A percentile compares a stretch with the other conserved stretches of the same genome.
Evolutionary conservation across 2,888 invertebrate genomes (phyloP).

Genomic region (Nephrotoma flavescens): DNA sequence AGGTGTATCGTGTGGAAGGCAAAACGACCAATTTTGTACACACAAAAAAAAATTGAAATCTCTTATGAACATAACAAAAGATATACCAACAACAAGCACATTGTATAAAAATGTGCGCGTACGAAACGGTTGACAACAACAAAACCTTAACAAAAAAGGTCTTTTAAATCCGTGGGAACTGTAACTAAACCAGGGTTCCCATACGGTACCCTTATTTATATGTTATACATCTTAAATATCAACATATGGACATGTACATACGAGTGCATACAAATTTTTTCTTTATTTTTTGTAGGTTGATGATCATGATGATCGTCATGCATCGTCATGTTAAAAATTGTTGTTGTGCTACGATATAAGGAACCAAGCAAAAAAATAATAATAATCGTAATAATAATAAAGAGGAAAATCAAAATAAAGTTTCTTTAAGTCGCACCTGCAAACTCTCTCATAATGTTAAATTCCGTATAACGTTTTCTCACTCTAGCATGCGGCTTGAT

Average conservation of each 20-base stretch:
- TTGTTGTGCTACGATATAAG: neutral
- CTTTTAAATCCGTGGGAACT: constrained; percentile 11
- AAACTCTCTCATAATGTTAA: constrained; percentile 4
- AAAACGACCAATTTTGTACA: neutral
- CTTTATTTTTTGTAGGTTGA: neutral
- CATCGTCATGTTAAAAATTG: constrained; percentile 1
- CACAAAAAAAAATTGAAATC: neutral
- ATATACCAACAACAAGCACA: neutral
- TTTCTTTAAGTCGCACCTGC: constrained; percentile 3
- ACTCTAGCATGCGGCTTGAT: neutral
- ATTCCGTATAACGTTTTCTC: neutral
- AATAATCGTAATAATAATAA: neutral
- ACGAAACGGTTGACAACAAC: neutral
- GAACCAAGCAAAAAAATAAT: neutral
- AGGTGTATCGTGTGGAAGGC: constrained; percentile 5
- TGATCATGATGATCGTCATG: constrained; percentile 1
- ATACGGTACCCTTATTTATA: constrained; percentile 9
- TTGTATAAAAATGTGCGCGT: neutral
- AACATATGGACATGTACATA: constrained; percentile 1
- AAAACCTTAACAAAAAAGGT: constrained; percentile 1
- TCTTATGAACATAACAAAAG: neutral
- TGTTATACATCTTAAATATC: neutral
- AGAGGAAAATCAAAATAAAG: neutral
- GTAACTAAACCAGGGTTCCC: constrained; percentile 10
- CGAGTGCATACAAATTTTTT: neutral